phyloP scores from a whole-genome alignment of 2,113 vertebrate species.

The Corynorhinus townsendii region DNA sequence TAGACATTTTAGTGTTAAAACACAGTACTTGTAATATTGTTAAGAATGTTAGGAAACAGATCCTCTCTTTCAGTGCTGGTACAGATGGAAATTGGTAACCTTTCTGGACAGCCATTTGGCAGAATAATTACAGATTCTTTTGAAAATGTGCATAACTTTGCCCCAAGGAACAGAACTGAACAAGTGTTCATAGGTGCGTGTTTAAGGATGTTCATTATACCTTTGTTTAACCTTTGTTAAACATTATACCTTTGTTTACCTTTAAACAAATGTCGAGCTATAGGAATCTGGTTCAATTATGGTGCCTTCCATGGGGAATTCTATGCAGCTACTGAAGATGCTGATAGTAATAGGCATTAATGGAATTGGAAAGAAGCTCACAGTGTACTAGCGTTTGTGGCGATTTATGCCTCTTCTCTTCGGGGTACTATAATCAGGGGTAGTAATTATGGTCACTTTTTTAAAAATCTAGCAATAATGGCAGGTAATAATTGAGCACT shows the following conservation, averaged over 20 bases:
- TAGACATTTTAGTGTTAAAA: not conserved
- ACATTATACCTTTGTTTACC: not conserved
- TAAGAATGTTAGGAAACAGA: slow-evolving; percentile 14
- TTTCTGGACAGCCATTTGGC: not conserved
- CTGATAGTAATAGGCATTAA: not conserved
- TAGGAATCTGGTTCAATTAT: not conserved
- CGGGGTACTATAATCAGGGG: not conserved
- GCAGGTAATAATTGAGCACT: not conserved
- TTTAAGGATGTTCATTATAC: not conserved
- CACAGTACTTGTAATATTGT: not conserved
- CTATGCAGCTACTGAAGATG: not conserved
- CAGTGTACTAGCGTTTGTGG: not conserved
- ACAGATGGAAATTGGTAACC: not conserved
- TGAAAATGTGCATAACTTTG: not conserved
- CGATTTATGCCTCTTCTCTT: not conserved
- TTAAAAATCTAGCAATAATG: not conserved
- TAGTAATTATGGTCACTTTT: not conserved
- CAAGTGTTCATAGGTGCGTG: not conserved
- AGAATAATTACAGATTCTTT: slow-evolving; percentile 35
- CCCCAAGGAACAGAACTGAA: not conserved
- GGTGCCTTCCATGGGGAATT: not conserved
- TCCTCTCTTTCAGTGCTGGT: not conserved
- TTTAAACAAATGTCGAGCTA: not conserved
- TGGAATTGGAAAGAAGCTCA: not conserved
- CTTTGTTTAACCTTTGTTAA: too few species aligned